These are phyloP conservation scores for Drepana arcuata DNA, from an alignment of 1,140 invertebrate genomes.

Conservation along the genomic window DNA sequence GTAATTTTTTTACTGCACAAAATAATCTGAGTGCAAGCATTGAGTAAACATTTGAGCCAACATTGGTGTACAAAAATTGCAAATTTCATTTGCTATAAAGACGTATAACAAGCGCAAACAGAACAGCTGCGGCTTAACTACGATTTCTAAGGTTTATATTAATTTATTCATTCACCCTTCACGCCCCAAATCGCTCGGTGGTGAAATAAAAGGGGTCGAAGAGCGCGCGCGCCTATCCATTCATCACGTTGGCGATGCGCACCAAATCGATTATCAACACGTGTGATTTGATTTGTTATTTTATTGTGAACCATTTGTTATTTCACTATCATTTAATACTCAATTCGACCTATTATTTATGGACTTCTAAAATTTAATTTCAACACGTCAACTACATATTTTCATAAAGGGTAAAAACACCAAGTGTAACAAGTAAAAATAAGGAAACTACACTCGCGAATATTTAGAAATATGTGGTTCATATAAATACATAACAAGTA, in stretches of 20 bases:
- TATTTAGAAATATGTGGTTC: no score
- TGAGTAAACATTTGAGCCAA: conserved; percentile 14
- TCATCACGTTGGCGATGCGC: conserved; percentile 43
- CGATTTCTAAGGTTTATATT: conserved; percentile 40
- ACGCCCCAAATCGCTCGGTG: conserved; percentile 45
- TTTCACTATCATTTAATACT: conserved; percentile 8
- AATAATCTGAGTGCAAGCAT: no score
- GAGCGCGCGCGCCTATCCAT: conserved; percentile 40
- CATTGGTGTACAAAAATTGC: no score
- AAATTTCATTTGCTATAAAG: no score
- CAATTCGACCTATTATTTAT: no score
- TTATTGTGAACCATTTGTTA: conserved; percentile 13
- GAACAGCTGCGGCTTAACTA: conserved; percentile 42
- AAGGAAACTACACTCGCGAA: no score
- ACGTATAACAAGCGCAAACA: conserved; percentile 13
- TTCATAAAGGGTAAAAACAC: no score
- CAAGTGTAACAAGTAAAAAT: no score
- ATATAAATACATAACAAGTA: no score
- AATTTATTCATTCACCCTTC: conserved; percentile 66
- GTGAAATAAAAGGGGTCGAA: conserved; percentile 32
- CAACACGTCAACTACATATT: no score
- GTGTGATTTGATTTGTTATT: conserved; percentile 29
- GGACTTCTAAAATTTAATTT: no score
- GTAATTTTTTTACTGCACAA: no score
- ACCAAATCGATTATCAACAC: conserved; percentile 54